Conservation (phyloP, 2,797 vertebrate genomes). For the Myotis myotis region DNA sequence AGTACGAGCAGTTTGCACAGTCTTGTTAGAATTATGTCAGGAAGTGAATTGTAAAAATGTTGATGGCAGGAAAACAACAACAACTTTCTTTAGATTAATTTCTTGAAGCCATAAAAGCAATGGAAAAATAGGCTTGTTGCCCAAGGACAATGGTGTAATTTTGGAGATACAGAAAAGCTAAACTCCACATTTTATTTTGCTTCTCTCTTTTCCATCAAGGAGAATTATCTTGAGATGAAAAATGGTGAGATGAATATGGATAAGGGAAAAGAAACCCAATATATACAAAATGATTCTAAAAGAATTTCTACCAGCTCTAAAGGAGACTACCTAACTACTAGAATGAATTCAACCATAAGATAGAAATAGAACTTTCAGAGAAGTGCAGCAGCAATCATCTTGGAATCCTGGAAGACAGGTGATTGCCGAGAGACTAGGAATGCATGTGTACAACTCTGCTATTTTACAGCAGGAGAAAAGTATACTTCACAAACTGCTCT, state of each 20-base stretch:
- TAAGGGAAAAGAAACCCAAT: background rate
- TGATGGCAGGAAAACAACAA: background rate
- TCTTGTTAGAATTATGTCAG: slow-evolving; percentile 18
- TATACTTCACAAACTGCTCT: background rate
- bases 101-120: slow-evolving; percentile 46
- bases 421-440: background rate
- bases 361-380: background rate
- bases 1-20: background rate
- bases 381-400: background rate
- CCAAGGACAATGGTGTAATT: background rate
- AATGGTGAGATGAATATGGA: background rate
- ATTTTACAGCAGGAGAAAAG: background rate
- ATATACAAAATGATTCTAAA: background rate
- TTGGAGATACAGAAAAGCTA: background rate
- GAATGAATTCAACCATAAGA: background rate
- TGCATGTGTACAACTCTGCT: background rate
- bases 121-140: background rate
- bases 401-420: background rate
- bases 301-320: background rate
- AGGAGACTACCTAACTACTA: background rate
- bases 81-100: background rate
- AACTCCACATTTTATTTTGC: background rate
- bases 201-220: background rate
- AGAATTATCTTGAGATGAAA: background rate
- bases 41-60: slow-evolving; percentile 7